Evolutionary conservation across 37 sponge, comb jelly and placozoan species (phyloP).

Genomic region (Crambe crambe): DNA sequence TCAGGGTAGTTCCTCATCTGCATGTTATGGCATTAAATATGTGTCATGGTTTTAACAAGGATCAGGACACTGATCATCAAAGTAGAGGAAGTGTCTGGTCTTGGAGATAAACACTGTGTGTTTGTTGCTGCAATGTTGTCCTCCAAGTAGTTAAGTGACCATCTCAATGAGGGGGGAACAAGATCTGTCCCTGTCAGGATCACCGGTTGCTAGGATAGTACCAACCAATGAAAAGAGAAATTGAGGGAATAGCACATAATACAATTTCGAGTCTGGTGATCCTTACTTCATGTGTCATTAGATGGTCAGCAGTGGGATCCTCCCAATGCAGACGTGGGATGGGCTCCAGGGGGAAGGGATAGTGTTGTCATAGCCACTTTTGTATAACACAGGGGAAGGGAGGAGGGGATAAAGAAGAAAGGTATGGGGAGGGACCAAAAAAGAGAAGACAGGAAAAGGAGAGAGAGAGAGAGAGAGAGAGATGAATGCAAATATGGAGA

Average conservation of each 20-base stretch:
- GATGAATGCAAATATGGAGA: too few species aligned
- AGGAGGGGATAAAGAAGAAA: too few species aligned
- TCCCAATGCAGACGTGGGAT: conserved; percentile 45
- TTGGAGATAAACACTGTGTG: conserved; percentile 65
- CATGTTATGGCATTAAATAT: background rate
- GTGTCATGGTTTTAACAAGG: background rate
- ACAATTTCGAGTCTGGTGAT: too few species aligned
- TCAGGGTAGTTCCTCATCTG: conserved; percentile 38
- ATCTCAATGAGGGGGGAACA: conserved; percentile 54
- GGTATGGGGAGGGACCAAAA: too few species aligned
- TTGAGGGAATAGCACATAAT: background rate
- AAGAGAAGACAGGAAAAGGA: too few species aligned
- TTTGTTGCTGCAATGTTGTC: conserved; percentile 75
- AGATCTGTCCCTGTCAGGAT: conserved; percentile 57
- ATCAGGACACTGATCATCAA: conserved; percentile 28
- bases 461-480: too few species aligned
- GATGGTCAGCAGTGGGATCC: conserved; percentile 57
- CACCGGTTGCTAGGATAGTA: conserved; percentile 79
- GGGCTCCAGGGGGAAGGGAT: conserved; percentile 39
- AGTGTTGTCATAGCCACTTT: background rate
- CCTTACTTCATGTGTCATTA: conserved; percentile 67
- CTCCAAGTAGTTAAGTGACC: conserved; percentile 65
- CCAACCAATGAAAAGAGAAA: too few species aligned
- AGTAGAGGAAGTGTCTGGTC: conserved; percentile 56
- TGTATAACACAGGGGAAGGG: too few species aligned